Base-by-base conservation (phyloP, 2,113 vertebrate species). In the Hoplias malabaricus region DNA sequence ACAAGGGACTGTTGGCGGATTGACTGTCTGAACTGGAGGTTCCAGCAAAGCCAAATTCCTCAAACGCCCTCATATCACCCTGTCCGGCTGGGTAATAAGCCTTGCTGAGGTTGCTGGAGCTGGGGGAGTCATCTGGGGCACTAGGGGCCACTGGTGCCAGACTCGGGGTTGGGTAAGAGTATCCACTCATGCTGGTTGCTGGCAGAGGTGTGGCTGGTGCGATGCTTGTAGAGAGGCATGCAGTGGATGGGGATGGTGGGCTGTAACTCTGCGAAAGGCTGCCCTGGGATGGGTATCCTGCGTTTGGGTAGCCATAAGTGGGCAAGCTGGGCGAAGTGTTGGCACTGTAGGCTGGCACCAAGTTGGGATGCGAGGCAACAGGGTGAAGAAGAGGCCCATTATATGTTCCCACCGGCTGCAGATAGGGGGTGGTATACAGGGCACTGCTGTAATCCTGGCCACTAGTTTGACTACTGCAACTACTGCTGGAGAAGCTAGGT, bases 1-100 rank as follows among this genome's bases (percentile, higher is more conserved):
- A 99, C 94, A 99, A 96, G 65, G 96, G 95, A 86, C 95, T 97
- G 88, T 96, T 95, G 21, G 94, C 93, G 9, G 96, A 93, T 92
- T 94, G 95, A 87, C 96, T 85, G 2, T 87, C 95, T 92, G 93
- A 94, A 94, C 88, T 96, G 78, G 13, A 85, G 92, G 92, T 97
- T 93, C 63, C 36, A 87, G 95, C 91, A 71, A 98, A 99, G 90
- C 94, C 94, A 86, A 96, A 99, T 90, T 95, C 96, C 84, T 93
- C 96, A 77, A 98, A 99, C 87, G 93, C 92, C 87, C 98, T 96
- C 83, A 98, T 93, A 77, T 99, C 96, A 85, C 94, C 94, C 87
- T 98, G 96, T 85, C 94, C 93, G 80, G 95, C 91, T 95, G 97
- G 96, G 82, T 98, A 99, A 90, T 98, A 99, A 87, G 97, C 95